Evolutionary conservation across 1,140 invertebrate species (phyloP), one percentile per base, ranked within the genome.

Genomic region (Drosophila sechellia): DNA sequence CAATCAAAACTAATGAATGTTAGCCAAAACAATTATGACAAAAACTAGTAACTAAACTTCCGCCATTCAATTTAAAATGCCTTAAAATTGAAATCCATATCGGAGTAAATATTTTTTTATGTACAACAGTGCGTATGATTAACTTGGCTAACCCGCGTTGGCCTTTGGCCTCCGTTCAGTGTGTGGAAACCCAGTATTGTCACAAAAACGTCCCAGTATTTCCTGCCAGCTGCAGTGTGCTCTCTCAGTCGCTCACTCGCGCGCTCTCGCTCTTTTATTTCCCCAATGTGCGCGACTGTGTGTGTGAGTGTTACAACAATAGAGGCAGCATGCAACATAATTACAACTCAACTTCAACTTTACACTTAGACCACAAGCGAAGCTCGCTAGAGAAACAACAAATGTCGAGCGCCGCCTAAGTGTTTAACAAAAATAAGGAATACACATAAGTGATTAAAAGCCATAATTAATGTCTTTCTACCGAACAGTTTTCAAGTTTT

Each of bases 271-370:
- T 17, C 46, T 42, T 5, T 34, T 3, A 8, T 35, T 39, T 12
- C 6, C 17, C 13, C 13, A 20, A 20, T 8, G 40, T 42, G 40
- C 4, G 55, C 45, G 22, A 5, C 25, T 37, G 50, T 48, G 42
- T 54, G 34, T 50, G 39, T 59, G 31, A 69, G 45, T 13, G 57
- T 37, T 73, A 72, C 71, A 63, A 74, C 69, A 73, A 63, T 55
- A 53, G 50, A 42, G 65, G 37, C 72, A 76, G 70, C 70, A 54
- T 81, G 79, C 81, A 86, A 79, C 83, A 86, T 86, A 86, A 86
- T 83, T 86, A 81, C 58, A 73, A 48, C 57, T 59, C 61, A 64
- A 69, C 71, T 79, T 66, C 56, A 58, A 75, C 49, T 76, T 55
- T 76, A 56, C 58, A 31, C 77, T 65, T 84, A 87, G 83, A 86